A percentile compares a stretch with the other conserved stretches of the same genome.
Conservation (phyloP, 2,888 invertebrate species). For the Schrankia costaestrigalis region DNA sequence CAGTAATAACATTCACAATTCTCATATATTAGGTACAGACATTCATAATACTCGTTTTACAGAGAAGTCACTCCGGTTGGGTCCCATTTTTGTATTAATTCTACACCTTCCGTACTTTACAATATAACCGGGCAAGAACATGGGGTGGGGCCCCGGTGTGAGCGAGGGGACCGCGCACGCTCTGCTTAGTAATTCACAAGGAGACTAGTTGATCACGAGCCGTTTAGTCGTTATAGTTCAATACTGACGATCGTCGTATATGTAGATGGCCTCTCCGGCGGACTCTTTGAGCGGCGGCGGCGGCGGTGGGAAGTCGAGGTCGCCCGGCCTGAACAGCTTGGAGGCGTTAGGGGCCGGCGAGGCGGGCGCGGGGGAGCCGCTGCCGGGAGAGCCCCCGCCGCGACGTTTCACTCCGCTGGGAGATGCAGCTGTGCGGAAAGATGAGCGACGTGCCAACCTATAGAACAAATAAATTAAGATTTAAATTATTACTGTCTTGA, state of each 20-base stretch:
- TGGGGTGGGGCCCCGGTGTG: constrained; percentile 11
- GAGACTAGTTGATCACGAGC: constrained; percentile 40
- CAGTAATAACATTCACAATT: constrained; percentile 20
- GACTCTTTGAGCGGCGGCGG: constrained; percentile 81
- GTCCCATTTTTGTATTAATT: constrained; percentile 57
- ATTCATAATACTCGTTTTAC: constrained; percentile 27
- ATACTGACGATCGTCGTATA: constrained; percentile 74
- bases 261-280: constrained; percentile 84
- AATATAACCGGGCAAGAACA: constrained; percentile 35
- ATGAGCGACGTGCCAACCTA: constrained; percentile 85
- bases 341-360: constrained; percentile 75
- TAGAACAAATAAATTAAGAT: background rate
- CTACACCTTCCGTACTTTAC: constrained; percentile 40
- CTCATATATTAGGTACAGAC: constrained; percentile 26
- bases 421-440: constrained; percentile 79
- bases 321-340: constrained; percentile 72
- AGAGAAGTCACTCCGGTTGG: constrained; percentile 55
- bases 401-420: constrained; percentile 71
- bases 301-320: constrained; percentile 67
- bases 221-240: constrained; percentile 41
- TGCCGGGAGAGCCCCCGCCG: constrained; percentile 66
- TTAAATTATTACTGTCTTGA: no score
- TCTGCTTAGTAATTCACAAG: constrained; percentile 15
- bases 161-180: constrained; percentile 15
- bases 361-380: constrained; percentile 67